Percentiles rank a stretch among this genome's conserved stretches.
Conservation (phyloP, 2,113 vertebrate genomes). For the Microtus ochrogaster region DNA sequence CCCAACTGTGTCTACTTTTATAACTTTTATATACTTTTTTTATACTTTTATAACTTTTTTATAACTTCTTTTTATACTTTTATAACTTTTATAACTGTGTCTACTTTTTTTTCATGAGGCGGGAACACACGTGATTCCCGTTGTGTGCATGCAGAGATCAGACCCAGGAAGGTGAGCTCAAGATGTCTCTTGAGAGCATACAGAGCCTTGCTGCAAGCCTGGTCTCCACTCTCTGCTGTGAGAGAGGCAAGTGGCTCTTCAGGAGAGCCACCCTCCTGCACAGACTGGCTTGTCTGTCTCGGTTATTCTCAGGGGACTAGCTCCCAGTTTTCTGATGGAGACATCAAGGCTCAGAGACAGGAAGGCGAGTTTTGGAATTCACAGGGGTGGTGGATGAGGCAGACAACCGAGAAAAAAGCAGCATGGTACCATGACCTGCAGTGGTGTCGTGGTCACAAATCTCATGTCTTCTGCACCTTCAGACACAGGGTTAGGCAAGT, state of each 20-base stretch:
- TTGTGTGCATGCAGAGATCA: background rate
- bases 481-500: background rate
- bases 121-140: background rate
- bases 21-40: no score
- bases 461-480: fast-evolving
- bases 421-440: no score
- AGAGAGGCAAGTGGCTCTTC: background rate
- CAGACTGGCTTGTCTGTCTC: fast-evolving
- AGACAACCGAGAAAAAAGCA: background rate
- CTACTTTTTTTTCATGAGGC: background rate
- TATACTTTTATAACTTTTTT: no score
- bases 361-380: background rate
- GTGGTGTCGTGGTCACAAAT: fast-evolving
- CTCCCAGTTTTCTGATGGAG: background rate
- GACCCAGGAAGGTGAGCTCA: background rate
- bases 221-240: background rate
- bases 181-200: background rate
- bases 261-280: fast-evolving
- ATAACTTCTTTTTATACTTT: background rate
- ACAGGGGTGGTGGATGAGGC: background rate
- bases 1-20: background rate
- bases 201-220: background rate
- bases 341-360: background rate
- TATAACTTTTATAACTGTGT: background rate
- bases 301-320: background rate